Percentiles rank a stretch among this genome's conserved stretches.
Evolutionary conservation across 1,140 invertebrate species (phyloP).

Genomic region (Palaemon carinicauda): DNA sequence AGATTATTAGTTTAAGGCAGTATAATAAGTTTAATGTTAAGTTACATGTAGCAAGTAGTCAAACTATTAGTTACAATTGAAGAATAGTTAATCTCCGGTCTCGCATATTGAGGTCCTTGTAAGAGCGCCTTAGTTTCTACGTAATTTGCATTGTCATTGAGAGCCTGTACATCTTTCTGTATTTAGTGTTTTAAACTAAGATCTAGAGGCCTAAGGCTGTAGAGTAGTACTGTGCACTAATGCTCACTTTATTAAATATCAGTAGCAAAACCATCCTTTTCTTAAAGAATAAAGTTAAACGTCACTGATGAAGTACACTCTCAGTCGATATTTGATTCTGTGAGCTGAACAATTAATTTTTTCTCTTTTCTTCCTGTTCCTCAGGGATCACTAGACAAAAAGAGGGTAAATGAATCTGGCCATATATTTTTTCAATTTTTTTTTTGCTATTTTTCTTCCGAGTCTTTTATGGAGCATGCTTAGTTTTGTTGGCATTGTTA

Average conservation of each 20-base stretch:
- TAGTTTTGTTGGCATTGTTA: neutral
- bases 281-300: no score
- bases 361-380: slow-evolving; percentile 26
- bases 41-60: no score
- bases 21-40: no score
- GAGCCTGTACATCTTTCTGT: no score
- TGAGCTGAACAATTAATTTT: neutral
- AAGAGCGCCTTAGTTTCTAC: neutral
- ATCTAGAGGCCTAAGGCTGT: neutral
- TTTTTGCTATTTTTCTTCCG: neutral
- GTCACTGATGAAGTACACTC: no score
- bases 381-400: slow-evolving; percentile 43
- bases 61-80: no score
- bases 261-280: no score
- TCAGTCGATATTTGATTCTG: no score
- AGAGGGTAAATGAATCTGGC: slow-evolving; percentile 33
- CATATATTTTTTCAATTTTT: slow-evolving; percentile 12
- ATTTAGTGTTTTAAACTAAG: neutral
- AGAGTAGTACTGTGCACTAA: neutral
- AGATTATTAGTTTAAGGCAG: no score
- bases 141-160: neutral
- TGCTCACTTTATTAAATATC: no score
- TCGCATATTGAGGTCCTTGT: neutral
- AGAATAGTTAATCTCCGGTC: no score
- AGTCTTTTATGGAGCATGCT: slow-evolving; percentile 3